These are phyloP conservation scores for Mellivora capensis DNA, from an alignment of 2,113 vertebrate species.

Conservation along the genomic window DNA sequence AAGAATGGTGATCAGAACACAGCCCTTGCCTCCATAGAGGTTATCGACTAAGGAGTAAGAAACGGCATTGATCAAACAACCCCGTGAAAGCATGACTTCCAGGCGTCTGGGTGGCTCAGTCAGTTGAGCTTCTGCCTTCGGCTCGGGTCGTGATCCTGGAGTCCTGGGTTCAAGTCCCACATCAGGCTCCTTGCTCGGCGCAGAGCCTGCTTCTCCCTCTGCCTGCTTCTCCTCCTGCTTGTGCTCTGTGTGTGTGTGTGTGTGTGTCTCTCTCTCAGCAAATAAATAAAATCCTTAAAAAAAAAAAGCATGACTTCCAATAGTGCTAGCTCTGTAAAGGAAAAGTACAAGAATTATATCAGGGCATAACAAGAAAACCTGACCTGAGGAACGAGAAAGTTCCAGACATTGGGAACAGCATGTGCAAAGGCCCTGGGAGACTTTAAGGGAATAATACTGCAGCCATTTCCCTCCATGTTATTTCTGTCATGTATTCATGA, in stretches of 20 bases:
- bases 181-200: too few relatives aligned
- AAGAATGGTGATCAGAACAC: neutral
- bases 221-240: too few relatives aligned
- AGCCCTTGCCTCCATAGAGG: neutral
- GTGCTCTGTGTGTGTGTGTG: too few relatives aligned
- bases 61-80: neutral
- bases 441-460: neutral
- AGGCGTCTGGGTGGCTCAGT: neutral
- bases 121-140: too few relatives aligned
- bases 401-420: neutral
- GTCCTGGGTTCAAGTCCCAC: too few relatives aligned
- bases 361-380: neutral
- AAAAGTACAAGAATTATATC: neutral
- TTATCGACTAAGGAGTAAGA: neutral
- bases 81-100: neutral
- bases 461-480: neutral
- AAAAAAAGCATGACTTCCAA: neutral
- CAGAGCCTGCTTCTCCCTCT: too few relatives aligned
- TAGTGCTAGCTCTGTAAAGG: neutral
- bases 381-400: neutral
- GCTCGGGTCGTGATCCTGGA: too few relatives aligned
- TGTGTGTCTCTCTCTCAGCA: too few relatives aligned
- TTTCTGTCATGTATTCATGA: conserved; percentile 9
- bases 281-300: too few relatives aligned
- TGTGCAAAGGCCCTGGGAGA: conserved; percentile 5